phyloP scores from a whole-genome alignment of 2,113 vertebrate species.

The Rhizomys pruinosus region DNA sequence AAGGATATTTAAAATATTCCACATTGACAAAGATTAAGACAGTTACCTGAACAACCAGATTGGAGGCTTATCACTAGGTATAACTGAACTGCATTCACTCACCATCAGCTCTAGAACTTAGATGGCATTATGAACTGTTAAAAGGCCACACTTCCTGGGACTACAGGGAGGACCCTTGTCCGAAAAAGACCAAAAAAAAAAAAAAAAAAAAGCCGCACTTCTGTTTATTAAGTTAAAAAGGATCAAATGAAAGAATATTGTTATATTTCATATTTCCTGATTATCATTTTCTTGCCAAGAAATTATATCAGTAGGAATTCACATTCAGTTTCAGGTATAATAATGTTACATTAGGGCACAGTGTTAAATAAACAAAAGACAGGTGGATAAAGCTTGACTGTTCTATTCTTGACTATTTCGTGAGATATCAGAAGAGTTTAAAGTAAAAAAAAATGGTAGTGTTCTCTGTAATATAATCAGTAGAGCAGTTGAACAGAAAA shows the following conservation, averaged over 20 bases:
- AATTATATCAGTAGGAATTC: not conserved
- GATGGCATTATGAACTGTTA: not conserved
- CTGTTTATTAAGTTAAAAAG: not conserved
- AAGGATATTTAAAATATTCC: not conserved
- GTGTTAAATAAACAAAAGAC: not conserved
- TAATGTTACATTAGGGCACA: not conserved
- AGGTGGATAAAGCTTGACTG: not conserved
- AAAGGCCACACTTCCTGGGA: no score
- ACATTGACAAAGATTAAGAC: not conserved
- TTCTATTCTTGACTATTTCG: slow-evolving; percentile 26
- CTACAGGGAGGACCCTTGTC: no score
- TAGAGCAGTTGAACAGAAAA: not conserved
- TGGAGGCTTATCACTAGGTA: not conserved
- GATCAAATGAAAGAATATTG: not conserved
- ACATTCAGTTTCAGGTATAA: not conserved
- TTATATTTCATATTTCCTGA: not conserved
- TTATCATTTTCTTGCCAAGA: not conserved
- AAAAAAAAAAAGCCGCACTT: no score
- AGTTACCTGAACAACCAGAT: not conserved
- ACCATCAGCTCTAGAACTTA: not conserved
- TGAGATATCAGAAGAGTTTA: not conserved
- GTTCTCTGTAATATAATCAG: not conserved
- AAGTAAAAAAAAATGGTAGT: not conserved
- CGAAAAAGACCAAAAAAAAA: no score
- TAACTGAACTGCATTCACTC: not conserved